Base-by-base conservation (phyloP, 1,140 invertebrate species). In the Penaeus japonicus region DNA sequence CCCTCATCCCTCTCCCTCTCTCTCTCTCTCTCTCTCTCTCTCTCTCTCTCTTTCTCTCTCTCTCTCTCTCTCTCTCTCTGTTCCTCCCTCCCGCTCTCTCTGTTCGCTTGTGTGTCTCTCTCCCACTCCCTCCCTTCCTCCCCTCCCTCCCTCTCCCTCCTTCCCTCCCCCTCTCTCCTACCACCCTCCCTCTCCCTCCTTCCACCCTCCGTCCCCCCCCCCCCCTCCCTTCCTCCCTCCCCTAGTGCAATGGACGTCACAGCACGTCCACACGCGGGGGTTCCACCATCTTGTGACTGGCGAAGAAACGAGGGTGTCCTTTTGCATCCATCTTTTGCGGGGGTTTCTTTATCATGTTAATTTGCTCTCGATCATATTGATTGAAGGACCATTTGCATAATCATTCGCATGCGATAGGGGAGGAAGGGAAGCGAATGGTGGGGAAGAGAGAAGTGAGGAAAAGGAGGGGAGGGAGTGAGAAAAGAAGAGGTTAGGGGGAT, bases 301-400 rank as follows among this genome's bases (percentile, higher is more conserved):
- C 47, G 47, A 47, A 47, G 47, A 47, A 12, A 47, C 47, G 47
- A 47, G 47, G 47, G 3, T 47, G 5, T 47, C 47, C 47, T 12
- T 47, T 47, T 47, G 15, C 4, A 30, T 73, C 70, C 35, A 57
- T 54, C 73, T 20, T 39, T 32, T 57, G n/a, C 75, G 1, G 5
- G 18, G 53, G 27, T 53, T 27, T 73, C 62, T 77, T 75, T 87
- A 82, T 83, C 75, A 75, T 87, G 86, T 82, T 87, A 83, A 87
- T 87, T 87, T 62, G 82, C 79, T 75, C 81, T 88, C 86, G 70
- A 84, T 78, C 80, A 83, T 78, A 75, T 54, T 70, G 86, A 88
- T 77, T 59, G 86, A 84, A 88, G 83, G 83, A 62, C 79, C 82
- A 84, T 88, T 88, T 88, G 86, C 86, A 88, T 88, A 81, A 88